A percentile compares a stretch with the other conserved stretches of the same genome.
These are phyloP conservation scores for Luffia ferchaultella DNA, from an alignment of 2,888 invertebrate species.

Conservation along the genomic window DNA sequence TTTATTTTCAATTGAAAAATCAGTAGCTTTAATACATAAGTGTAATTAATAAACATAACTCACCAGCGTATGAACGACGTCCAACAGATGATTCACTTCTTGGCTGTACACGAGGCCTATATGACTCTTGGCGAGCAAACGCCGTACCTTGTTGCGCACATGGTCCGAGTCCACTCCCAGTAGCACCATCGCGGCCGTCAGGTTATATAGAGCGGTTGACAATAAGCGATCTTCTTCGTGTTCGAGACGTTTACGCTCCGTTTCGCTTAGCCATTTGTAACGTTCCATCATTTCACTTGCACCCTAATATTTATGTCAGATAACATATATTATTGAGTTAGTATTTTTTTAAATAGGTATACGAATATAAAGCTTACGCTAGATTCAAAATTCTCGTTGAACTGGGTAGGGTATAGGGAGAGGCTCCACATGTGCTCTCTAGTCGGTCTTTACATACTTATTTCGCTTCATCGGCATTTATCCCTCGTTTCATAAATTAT, in stretches of 20 bases:
- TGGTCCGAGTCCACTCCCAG: slow-evolving; percentile 86
- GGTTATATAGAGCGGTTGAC: slow-evolving; percentile 94
- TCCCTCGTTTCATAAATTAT: too few species aligned
- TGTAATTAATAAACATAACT: too few species aligned
- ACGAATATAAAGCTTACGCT: too few species aligned
- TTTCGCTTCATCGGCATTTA: too few species aligned
- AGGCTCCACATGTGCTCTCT: too few species aligned
- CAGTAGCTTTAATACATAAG: too few species aligned
- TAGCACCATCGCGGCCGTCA: slow-evolving; percentile 96
- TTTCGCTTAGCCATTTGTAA: slow-evolving; percentile 91
- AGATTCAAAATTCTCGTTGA: too few species aligned
- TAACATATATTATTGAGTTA: too few species aligned
- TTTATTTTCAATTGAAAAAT: not conserved
- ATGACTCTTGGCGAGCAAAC: slow-evolving; percentile 97
- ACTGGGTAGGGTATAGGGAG: too few species aligned
- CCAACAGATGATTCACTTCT: slow-evolving; percentile 95
- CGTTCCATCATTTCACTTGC: slow-evolving; percentile 99
- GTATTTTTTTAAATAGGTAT: too few species aligned
- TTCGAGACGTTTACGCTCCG: slow-evolving; percentile 92
- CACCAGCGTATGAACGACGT: slow-evolving; percentile 93
- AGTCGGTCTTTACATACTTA: too few species aligned
- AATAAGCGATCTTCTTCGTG: slow-evolving; percentile 97
- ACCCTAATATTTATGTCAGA: too few species aligned
- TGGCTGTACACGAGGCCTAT: slow-evolving; percentile 97
- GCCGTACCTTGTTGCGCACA: slow-evolving; percentile 84